A percentile compares a stretch with the other conserved stretches of the same genome.
phyloP scores from a whole-genome alignment of 2,797 vertebrate genomes.

The Buceros bicornis region DNA sequence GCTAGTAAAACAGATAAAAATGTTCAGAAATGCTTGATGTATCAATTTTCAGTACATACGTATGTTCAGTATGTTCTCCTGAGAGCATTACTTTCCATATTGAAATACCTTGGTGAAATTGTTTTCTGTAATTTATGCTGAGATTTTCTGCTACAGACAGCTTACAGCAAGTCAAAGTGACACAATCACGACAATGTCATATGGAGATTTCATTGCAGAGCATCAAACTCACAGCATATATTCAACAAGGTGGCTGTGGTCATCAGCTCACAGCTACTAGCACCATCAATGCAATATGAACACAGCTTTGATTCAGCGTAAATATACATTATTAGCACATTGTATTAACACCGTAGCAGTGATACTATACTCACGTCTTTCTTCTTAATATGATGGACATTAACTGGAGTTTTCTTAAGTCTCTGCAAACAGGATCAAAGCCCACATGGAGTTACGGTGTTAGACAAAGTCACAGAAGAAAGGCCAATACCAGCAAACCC shows the following conservation, averaged over 20 bases:
- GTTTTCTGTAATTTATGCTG: neutral
- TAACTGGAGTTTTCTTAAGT: neutral
- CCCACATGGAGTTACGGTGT: accelerated
- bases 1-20: neutral
- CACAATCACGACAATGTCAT: neutral
- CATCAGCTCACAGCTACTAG: neutral
- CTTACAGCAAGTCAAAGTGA: neutral
- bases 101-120: neutral
- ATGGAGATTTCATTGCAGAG: neutral
- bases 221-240: neutral
- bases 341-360: neutral
- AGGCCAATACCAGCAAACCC: neutral
- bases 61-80: neutral
- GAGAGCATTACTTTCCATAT: neutral
- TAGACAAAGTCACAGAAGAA: neutral
- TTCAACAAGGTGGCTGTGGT: neutral
- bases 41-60: neutral
- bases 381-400: neutral
- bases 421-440: neutral
- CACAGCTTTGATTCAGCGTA: neutral
- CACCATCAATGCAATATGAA: neutral
- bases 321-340: neutral
- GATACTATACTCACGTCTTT: neutral
- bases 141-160: neutral
- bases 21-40: neutral